Evolutionary conservation across 2,888 invertebrate genomes (phyloP).

Genomic region (Caenorhabditis zanzibari): DNA sequence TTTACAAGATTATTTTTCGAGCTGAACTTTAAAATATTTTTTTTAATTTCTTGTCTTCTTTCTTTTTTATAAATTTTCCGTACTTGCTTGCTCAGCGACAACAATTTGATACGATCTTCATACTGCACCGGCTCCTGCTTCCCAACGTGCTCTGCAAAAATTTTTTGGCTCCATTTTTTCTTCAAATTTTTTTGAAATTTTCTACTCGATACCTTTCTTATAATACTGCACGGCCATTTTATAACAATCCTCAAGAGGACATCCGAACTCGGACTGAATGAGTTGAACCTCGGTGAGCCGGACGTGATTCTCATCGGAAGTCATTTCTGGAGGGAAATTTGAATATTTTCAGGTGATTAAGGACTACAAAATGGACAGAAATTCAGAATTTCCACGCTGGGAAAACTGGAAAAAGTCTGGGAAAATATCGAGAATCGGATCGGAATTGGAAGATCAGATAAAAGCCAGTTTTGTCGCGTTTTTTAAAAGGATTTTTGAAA

Average conservation of each 20-base stretch:
- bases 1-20: no score
- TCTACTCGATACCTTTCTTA: conserved; percentile 85
- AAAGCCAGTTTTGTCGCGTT: not conserved
- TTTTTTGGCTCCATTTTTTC: conserved; percentile 1
- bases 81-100: conserved; percentile 81
- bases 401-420: not conserved
- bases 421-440: conserved; percentile 9
- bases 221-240: conserved; percentile 93
- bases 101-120: conserved; percentile 77
- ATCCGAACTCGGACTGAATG: conserved; percentile 83
- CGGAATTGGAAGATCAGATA: conserved; percentile 33
- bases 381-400: no score
- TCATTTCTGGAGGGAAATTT: conserved; percentile 13
- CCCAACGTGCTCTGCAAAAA: conserved; percentile 75
- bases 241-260: conserved; percentile 89
- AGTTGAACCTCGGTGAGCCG: conserved; percentile 72
- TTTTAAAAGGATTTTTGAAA: not conserved
- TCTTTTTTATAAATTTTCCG: not conserved
- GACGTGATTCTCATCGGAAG: conserved; percentile 68
- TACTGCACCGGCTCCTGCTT: conserved; percentile 79
- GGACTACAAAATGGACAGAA: not conserved
- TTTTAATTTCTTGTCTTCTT: no score
- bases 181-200: not conserved
- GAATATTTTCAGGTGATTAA: conserved; percentile 6
- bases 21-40: not conserved